Conservation (phyloP, 2,888 invertebrate species). For the Rhyacophila evoluta region DNA sequence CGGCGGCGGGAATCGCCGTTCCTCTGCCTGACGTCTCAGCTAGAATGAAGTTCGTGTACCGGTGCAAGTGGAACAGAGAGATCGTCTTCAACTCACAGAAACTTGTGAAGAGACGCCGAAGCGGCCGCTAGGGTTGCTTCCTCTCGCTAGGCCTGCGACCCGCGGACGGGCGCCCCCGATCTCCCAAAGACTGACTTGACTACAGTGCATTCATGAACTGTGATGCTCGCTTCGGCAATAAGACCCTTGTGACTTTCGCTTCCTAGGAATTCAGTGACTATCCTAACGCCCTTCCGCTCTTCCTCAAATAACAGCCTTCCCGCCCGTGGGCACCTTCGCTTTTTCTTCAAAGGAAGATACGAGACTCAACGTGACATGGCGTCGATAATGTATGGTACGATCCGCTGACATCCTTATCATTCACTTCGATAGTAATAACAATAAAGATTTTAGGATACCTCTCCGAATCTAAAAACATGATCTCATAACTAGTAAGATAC, state of each 20-base stretch:
- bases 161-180: constrained; percentile 25
- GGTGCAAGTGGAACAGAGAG: constrained; percentile 93
- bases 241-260: neutral
- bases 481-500: too few relatives aligned
- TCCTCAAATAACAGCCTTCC: neutral
- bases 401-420: neutral
- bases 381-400: constrained; percentile 4
- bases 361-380: neutral
- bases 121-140: constrained; percentile 16
- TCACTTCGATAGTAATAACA: too few relatives aligned
- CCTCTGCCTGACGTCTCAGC: constrained; percentile 63
- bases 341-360: neutral
- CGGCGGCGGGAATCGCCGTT: constrained; percentile 3
- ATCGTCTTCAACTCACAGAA: constrained; percentile 94
- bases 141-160: constrained; percentile 57
- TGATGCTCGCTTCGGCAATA: neutral
- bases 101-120: constrained; percentile 87
- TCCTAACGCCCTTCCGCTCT: neutral
- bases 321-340: neutral
- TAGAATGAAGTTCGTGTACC: constrained; percentile 82
- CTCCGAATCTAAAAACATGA: too few relatives aligned
- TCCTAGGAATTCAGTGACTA: neutral
- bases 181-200: neutral
- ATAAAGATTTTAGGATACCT: too few relatives aligned
- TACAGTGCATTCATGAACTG: constrained; percentile 1